A percentile compares a stretch with the other conserved stretches of the same genome.
Conservation (phyloP, 2,797 vertebrate genomes). For the Danio choprae region DNA sequence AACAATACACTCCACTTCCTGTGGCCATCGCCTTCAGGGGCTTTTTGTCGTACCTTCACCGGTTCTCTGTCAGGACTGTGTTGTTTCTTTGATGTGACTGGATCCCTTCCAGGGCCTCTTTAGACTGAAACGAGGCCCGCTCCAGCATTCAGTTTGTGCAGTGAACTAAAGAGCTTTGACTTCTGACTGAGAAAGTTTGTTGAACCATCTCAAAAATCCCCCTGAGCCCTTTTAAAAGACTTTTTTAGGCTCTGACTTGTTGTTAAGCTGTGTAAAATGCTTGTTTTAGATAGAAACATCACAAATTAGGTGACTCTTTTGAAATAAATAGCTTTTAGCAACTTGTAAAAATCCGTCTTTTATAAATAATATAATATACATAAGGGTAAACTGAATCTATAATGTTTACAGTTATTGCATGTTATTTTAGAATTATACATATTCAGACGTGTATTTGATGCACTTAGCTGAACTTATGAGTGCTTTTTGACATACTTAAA, state of each 20-base stretch:
- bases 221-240: conserved; percentile 1
- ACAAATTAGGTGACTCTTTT: conserved; percentile 2
- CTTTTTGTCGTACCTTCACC: conserved; percentile 32
- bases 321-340: background rate
- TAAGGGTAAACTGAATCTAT: background rate
- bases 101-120: conserved; percentile 36
- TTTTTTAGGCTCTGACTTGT: conserved; percentile 3
- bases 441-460: background rate
- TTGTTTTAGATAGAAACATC: conserved; percentile 8
- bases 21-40: conserved; percentile 11
- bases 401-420: background rate
- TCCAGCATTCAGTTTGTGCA: conserved; percentile 1
- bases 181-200: conserved; percentile 10
- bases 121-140: conserved; percentile 17
- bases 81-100: conserved; percentile 31
- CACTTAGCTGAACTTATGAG: background rate
- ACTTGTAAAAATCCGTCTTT: background rate
- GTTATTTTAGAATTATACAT: background rate
- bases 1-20: conserved; percentile 57
- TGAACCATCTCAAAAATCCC: conserved; percentile 12
- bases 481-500: background rate
- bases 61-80: conserved; percentile 29
- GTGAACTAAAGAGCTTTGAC: conserved; percentile 38
- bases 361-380: too few relatives aligned
- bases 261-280: background rate